phyloP scores from a whole-genome alignment of 92 coral and sea anemone genomes.

The Ricordea florida region DNA sequence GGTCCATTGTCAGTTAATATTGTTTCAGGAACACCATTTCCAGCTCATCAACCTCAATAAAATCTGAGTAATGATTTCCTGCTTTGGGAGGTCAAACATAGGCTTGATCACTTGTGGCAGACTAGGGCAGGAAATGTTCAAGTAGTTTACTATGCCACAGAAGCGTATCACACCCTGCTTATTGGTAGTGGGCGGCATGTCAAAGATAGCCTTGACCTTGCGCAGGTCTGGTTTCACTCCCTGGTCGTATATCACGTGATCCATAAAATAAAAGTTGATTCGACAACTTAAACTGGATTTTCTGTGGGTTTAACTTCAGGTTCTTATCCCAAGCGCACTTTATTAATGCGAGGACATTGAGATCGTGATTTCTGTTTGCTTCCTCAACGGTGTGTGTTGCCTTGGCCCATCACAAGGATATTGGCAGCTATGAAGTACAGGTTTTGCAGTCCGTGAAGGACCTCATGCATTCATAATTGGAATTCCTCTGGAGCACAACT shows the following conservation, averaged over 20 bases:
- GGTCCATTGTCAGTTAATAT: slow-evolving; percentile 32
- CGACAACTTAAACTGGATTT: slow-evolving; percentile 38
- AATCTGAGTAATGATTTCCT: slow-evolving; percentile 26
- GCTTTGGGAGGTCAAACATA: slow-evolving; percentile 17
- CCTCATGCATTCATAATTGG: slow-evolving; percentile 26
- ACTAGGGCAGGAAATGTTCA: slow-evolving; percentile 20
- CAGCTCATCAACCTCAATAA: slow-evolving; percentile 25
- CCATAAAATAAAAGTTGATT: slow-evolving; percentile 37
- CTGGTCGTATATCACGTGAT: slow-evolving; percentile 22
- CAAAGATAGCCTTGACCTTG: slow-evolving; percentile 24
- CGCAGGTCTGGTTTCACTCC: slow-evolving; percentile 30
- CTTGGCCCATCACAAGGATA: slow-evolving; percentile 37
- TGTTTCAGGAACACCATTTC: slow-evolving; percentile 24
- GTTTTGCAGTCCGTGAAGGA: slow-evolving; percentile 32
- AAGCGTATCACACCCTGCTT: slow-evolving; percentile 16
- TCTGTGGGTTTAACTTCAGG: slow-evolving; percentile 41
- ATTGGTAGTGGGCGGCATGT: slow-evolving; percentile 20
- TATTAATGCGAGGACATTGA: slow-evolving; percentile 24
- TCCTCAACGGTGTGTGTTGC: slow-evolving; percentile 24
- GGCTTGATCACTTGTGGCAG: slow-evolving; percentile 39
- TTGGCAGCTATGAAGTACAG: slow-evolving; percentile 42
- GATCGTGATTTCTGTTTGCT: slow-evolving; percentile 44
- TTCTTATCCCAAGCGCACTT: slow-evolving; percentile 27
- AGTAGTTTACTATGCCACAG: slow-evolving; percentile 15
- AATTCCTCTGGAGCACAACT: slow-evolving; percentile 45